Evolutionary conservation across 2,797 vertebrate species (phyloP).

Genomic region (Hirundo rustica): DNA sequence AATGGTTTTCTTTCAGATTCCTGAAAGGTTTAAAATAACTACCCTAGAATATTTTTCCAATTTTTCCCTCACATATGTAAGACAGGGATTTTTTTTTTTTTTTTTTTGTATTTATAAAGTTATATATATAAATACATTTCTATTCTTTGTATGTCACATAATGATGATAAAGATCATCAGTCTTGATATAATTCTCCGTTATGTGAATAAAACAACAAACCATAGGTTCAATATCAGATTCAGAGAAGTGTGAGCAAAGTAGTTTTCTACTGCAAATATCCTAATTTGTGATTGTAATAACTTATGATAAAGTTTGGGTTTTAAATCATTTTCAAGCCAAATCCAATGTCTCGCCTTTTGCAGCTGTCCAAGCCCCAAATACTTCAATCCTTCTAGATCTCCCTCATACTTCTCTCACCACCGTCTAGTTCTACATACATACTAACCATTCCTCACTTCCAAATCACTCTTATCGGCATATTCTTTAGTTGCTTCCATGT

Average conservation of each 20-base stretch:
- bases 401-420: not conserved
- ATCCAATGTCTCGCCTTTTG: not conserved
- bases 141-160: not conserved
- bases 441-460: not conserved
- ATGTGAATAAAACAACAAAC: not conserved
- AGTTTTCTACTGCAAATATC: not conserved
- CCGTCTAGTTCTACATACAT: not conserved
- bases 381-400: not conserved
- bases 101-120: not conserved
- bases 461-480: not conserved
- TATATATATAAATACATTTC: not conserved
- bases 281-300: not conserved
- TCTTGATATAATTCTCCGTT: not conserved
- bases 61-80: not conserved
- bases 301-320: too few species aligned
- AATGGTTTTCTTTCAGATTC: not conserved
- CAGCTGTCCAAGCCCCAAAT: not conserved
- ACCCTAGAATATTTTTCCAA: not conserved
- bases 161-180: not conserved
- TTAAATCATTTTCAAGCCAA: not conserved
- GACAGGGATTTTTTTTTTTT: too few species aligned
- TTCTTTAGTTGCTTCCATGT: not conserved
- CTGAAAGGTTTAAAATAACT: not conserved
- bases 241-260: not conserved
- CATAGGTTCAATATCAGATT: not conserved